phyloP scores from a whole-genome alignment of 2,888 invertebrate genomes.

The Ceraclea dissimilis region DNA sequence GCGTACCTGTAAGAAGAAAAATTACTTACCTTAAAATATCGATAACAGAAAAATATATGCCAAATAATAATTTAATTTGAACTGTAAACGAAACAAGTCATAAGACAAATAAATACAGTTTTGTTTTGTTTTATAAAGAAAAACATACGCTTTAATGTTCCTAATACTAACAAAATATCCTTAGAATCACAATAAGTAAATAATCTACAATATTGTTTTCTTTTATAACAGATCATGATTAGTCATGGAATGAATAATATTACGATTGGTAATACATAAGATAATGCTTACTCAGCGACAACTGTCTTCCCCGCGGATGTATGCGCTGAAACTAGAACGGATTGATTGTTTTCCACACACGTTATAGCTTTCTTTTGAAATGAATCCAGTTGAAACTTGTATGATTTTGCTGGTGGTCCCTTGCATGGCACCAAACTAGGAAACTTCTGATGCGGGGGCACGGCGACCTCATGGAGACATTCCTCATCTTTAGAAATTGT shows the following conservation, averaged over 20 bases:
- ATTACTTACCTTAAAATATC: not conserved
- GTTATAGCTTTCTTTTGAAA: conserved; percentile 96
- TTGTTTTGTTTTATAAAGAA: too few relatives aligned
- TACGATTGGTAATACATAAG: too few relatives aligned
- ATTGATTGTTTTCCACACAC: conserved; percentile 96
- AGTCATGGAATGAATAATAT: too few relatives aligned
- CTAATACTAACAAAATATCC: too few relatives aligned
- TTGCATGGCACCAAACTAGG: conserved; percentile 49
- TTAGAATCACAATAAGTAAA: too few relatives aligned
- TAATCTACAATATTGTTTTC: too few relatives aligned
- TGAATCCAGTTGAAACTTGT: conserved; percentile 90
- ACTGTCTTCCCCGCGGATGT: conserved; percentile 99
- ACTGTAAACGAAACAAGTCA: too few relatives aligned
- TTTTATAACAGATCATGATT: too few relatives aligned
- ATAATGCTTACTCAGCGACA: conserved; percentile 84
- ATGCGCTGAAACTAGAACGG: conserved; percentile 97
- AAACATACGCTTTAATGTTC: too few relatives aligned
- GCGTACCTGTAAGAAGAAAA: conserved; percentile 60
- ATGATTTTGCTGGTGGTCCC: conserved; percentile 79
- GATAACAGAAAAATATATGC: too few relatives aligned
- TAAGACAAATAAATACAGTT: too few relatives aligned
- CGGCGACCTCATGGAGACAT: conserved; percentile 93
- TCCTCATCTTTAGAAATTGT: conserved; percentile 83
- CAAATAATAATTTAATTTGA: too few relatives aligned
- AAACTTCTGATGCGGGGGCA: conserved; percentile 82